These are phyloP conservation scores for Tanytarsus gracilentus DNA, from an alignment of 2,888 invertebrate species.

Conservation along the genomic window DNA sequence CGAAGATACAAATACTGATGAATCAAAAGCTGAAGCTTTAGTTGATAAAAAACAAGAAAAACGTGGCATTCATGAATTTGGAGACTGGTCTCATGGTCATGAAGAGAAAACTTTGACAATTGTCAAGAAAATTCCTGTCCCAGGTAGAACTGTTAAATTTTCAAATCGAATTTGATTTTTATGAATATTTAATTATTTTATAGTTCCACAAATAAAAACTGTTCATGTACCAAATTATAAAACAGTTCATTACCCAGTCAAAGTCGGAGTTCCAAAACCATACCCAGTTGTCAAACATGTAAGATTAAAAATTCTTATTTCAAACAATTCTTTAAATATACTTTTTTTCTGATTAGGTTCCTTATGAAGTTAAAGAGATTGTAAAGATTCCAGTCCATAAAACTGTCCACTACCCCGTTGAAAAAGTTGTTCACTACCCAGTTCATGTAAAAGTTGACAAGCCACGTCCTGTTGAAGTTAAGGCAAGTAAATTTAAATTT, in stretches of 20 bases:
- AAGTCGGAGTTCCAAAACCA: constrained; percentile 47
- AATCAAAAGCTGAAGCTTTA: constrained; percentile 45
- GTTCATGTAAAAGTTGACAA: constrained; percentile 46
- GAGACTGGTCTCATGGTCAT: constrained; percentile 47
- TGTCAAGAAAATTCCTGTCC: constrained; percentile 61
- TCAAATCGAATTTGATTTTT: constrained; percentile 33
- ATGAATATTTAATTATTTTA: constrained; percentile 39
- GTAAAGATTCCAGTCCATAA: constrained; percentile 71
- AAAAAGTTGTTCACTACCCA: constrained; percentile 59
- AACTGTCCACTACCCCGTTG: constrained; percentile 68
- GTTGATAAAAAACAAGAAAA: constrained; percentile 68
- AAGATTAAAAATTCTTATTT: background rate
- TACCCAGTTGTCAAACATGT: constrained; percentile 62
- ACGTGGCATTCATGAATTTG: constrained; percentile 55
- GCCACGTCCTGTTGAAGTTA: constrained; percentile 57
- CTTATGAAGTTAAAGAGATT: constrained; percentile 66
- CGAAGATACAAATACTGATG: constrained; percentile 50
- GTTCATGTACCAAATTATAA: constrained; percentile 41
- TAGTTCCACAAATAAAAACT: constrained; percentile 57
- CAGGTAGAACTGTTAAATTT: constrained; percentile 59
- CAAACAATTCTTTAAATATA: constrained; percentile 30
- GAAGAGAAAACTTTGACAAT: constrained; percentile 57
- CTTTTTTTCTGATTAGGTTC: constrained; percentile 34
- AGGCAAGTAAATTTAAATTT: constrained; percentile 48
- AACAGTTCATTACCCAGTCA: constrained; percentile 56